Evolutionary conservation across 2,113 vertebrate genomes (phyloP).

Genomic region (Polypterus bichir): DNA sequence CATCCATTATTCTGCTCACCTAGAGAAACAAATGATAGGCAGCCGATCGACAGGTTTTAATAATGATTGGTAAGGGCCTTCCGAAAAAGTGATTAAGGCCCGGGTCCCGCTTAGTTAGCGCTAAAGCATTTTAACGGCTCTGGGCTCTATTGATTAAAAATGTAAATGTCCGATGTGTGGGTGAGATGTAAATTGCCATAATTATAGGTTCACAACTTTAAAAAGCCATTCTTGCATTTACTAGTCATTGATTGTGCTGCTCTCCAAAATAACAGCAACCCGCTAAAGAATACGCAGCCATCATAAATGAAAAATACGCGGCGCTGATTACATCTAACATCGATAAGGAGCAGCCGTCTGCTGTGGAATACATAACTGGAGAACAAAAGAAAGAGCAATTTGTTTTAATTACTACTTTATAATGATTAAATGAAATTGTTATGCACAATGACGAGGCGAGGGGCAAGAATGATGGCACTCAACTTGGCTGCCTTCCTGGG

Average conservation of each 20-base stretch:
- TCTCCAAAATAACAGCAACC: conserved; percentile 25
- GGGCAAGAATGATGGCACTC: conserved; percentile 43
- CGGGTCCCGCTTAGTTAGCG: conserved; percentile 20
- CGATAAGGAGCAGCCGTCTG: conserved; percentile 28
- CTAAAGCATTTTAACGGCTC: conserved; percentile 14
- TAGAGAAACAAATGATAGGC: conserved; percentile 22
- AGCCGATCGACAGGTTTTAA: conserved; percentile 15
- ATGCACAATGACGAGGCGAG: conserved; percentile 40
- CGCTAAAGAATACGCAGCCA: conserved; percentile 24
- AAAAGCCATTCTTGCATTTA: conserved; percentile 15
- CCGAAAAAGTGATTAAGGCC: conserved; percentile 16
- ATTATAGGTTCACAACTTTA: conserved; percentile 10
- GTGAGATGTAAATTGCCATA: conserved; percentile 13
- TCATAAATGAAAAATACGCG: conserved; percentile 37
- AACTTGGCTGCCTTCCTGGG: conserved; percentile 30
- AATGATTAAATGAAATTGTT: conserved; percentile 43
- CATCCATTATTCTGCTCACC: conserved; percentile 16
- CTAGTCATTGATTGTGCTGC: conserved; percentile 24
- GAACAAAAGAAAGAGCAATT: conserved; percentile 31
- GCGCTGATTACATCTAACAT: conserved; percentile 33
- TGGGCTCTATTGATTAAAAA: conserved; percentile 15
- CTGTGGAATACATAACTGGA: conserved; percentile 28
- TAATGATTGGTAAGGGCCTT: conserved; percentile 25
- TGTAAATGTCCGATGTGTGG: background rate
- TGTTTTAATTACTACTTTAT: conserved; percentile 43